Evolutionary conservation across 2,113 vertebrate genomes (phyloP), one percentile per base, ranked within the genome.

Genomic region (Ciconia maguari): DNA sequence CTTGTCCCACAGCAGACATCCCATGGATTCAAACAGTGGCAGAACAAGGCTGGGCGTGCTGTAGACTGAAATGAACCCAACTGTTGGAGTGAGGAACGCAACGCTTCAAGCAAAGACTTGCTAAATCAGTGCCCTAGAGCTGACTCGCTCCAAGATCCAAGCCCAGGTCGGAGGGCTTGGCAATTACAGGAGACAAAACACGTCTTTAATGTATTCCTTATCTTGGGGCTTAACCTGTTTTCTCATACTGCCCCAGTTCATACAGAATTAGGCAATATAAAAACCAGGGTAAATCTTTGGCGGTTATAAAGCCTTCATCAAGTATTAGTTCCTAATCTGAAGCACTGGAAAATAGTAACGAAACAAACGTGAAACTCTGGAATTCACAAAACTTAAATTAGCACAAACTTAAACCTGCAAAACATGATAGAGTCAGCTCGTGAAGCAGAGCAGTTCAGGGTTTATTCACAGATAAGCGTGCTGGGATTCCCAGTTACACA

Each of bases 401-500:
- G 18, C n/a, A 34, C 52, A 55, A 32, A 24, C 36, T 46, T 18
- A 6, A 16, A 29, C 26, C 25, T 25, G 32, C 44, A 60, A 26
- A 83, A 36, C 18, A 4, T 44, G 22, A 8, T 0, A 25, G n/a
- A 70, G 29, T 12, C 38, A 70, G 75, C 49, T n/a, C 2, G 0
- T 1, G 42, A 61, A 54, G 66, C 65, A 29, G 57, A 87, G n/a
- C 36, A 18, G n/a, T 19, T 49, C 20, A 19, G 75, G 42, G 8
- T 16, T 48, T 34, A 10, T 9, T 46, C 41, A 55, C 26, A 65
- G 55, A 7, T 1, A 7, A 42, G 51, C 0, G 1, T 2, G 2
- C 41, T 27, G 82, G 27, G 25, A 46, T 66, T 66, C 81, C 60
- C 70, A 69, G 66, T 36, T 14, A 19, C 29, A 44, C 32, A 49